Percentiles rank a stretch among this genome's conserved stretches.
Evolutionary conservation across 2,797 vertebrate species (phyloP).

Genomic region (Poeciliopsis paucimaculata): DNA sequence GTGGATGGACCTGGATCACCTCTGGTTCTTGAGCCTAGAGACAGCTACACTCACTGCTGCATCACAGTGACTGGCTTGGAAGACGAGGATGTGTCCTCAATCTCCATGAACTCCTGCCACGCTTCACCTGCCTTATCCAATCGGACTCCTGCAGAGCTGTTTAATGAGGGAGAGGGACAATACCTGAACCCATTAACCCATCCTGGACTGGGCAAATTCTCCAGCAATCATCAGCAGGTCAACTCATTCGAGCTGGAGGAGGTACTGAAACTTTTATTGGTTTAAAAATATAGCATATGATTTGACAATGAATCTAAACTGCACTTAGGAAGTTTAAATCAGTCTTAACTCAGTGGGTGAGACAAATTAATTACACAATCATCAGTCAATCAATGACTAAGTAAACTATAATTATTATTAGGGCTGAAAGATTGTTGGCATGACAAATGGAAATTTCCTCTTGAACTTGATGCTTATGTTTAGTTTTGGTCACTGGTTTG

Average conservation of each 20-base stretch:
- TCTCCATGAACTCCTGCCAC: slow-evolving; percentile 20
- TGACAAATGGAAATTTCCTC: not conserved
- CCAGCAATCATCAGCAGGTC: slow-evolving; percentile 49
- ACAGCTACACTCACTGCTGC: slow-evolving; percentile 42
- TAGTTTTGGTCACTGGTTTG: not conserved
- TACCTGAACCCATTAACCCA: slow-evolving; percentile 58
- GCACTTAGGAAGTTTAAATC: not conserved
- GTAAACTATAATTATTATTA: not conserved
- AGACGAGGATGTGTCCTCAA: slow-evolving; percentile 34
- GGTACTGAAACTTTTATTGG: slow-evolving; percentile 61
- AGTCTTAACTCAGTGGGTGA: not conserved
- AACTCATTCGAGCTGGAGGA: slow-evolving; percentile 86
- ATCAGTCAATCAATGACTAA: not conserved
- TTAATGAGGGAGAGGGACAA: slow-evolving; percentile 21
- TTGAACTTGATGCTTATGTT: not conserved
- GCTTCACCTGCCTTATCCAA: slow-evolving; percentile 9
- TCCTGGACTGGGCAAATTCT: slow-evolving; percentile 18
- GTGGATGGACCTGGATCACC: slow-evolving; percentile 7
- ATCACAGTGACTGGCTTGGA: slow-evolving; percentile 78
- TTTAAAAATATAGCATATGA: not conserved
- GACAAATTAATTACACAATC: not conserved
- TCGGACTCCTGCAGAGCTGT: slow-evolving; percentile 19
- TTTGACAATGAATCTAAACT: not conserved
- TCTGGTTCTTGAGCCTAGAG: slow-evolving; percentile 3
- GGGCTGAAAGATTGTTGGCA: not conserved